A percentile compares a stretch with the other conserved stretches of the same genome.
phyloP scores from a whole-genome alignment of 2,888 invertebrate species.

The Rapana venosa region DNA sequence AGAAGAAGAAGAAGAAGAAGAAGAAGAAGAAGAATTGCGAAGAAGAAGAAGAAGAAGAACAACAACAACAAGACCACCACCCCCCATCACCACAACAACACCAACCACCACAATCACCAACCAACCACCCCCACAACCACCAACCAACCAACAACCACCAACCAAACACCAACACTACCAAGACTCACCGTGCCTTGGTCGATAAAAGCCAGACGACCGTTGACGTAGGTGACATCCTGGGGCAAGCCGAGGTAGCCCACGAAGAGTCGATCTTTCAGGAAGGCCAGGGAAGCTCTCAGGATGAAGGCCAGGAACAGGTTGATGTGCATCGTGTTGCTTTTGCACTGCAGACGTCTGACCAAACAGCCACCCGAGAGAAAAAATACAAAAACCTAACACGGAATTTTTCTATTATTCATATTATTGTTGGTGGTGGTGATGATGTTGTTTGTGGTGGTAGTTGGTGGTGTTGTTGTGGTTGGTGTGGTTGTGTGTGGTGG shows the following conservation, averaged over 20 bases:
- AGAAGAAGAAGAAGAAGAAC: no score
- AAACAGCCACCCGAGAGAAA: no score
- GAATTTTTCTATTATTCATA: no score
- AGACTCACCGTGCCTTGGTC: not conserved
- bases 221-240: conserved; percentile 56
- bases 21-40: no score
- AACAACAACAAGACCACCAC: no score
- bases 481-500: no score
- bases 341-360: conserved; percentile 83
- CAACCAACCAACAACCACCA: not conserved
- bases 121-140: not conserved
- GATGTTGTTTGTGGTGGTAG: no score
- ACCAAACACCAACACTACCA: not conserved
- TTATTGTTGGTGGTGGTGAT: no score
- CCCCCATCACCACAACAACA: no score
- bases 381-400: no score
- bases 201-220: not conserved
- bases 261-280: conserved; percentile 82
- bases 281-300: conserved; percentile 82
- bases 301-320: conserved; percentile 86
- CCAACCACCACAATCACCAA: not conserved
- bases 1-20: no score
- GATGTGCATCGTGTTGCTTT: conserved; percentile 85
- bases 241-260: conserved; percentile 69
- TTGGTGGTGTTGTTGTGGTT: no score